Conservation (phyloP, 2,113 vertebrate species). For the Paralichthys olivaceus region DNA sequence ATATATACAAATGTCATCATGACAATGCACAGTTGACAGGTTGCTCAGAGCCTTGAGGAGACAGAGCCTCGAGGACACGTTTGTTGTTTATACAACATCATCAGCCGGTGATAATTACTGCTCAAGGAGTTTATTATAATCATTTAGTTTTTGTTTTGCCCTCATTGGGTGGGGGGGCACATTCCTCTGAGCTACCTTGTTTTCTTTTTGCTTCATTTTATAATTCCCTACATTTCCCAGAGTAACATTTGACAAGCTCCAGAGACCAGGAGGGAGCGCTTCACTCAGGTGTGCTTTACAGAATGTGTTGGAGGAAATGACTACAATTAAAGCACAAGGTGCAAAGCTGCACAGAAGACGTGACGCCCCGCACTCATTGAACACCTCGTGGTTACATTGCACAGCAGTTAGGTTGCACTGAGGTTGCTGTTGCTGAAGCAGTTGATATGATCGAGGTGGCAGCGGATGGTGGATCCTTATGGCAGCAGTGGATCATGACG, state of each 20-base stretch:
- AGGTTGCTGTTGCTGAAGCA: background rate
- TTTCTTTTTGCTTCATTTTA: slow-evolving; percentile 10
- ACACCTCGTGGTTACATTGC: background rate
- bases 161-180: background rate
- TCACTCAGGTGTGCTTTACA: slow-evolving; percentile 12
- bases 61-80: slow-evolving; percentile 6
- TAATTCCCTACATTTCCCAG: slow-evolving; percentile 6
- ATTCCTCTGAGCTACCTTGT: slow-evolving; percentile 22
- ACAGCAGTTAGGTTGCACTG: background rate
- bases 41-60: slow-evolving; percentile 11
- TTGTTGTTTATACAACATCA: slow-evolving; percentile 27
- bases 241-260: slow-evolving; percentile 9
- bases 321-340: slow-evolving; percentile 3
- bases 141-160: slow-evolving; percentile 38
- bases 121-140: slow-evolving; percentile 46
- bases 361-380: slow-evolving; percentile 1
- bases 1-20: background rate
- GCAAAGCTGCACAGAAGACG: slow-evolving; percentile 22
- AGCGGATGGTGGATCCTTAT: too few relatives aligned
- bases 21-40: background rate
- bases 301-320: background rate
- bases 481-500: too few relatives aligned
- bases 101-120: slow-evolving; percentile 50
- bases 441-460: too few relatives aligned
- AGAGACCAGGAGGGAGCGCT: background rate